phyloP scores from a whole-genome alignment of 2,113 vertebrate genomes.

The Spermophilus dauricus region DNA sequence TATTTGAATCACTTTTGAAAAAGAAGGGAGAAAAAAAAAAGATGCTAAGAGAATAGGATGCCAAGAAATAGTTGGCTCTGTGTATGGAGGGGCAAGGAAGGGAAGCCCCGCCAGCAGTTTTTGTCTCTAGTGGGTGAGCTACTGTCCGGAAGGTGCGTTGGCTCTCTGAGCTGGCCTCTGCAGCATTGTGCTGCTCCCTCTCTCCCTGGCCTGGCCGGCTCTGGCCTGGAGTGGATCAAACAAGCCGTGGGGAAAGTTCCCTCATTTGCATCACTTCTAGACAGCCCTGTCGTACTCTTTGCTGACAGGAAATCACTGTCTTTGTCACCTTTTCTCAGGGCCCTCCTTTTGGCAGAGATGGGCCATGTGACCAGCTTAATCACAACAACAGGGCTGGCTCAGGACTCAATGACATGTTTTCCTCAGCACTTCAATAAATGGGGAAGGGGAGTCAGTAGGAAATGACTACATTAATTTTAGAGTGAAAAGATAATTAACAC shows the following conservation, averaged over 20 bases:
- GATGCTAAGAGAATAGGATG: constrained; percentile 39
- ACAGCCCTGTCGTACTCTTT: constrained; percentile 92
- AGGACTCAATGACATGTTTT: constrained; percentile 91
- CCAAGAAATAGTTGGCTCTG: constrained; percentile 72
- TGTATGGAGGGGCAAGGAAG: constrained; percentile 51
- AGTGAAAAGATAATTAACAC: constrained; percentile 91
- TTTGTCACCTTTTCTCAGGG: constrained; percentile 94
- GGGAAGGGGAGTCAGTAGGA: constrained; percentile 89
- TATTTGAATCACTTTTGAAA: constrained; percentile 53
- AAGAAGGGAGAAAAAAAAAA: not conserved
- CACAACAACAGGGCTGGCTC: constrained; percentile 91
- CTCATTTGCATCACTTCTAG: constrained; percentile 94
- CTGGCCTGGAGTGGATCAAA: constrained; percentile 91
- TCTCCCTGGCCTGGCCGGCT: constrained; percentile 83
- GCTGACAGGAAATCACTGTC: constrained; percentile 94
- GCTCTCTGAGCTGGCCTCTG: constrained; percentile 81
- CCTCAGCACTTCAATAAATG: constrained; percentile 89
- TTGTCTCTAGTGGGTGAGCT: constrained; percentile 75
- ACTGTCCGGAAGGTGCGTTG: constrained; percentile 82
- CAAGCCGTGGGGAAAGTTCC: constrained; percentile 91
- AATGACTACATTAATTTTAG: constrained; percentile 91
- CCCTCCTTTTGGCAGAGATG: constrained; percentile 92
- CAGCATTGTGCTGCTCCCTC: constrained; percentile 80
- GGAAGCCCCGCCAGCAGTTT: constrained; percentile 66
- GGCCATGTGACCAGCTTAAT: constrained; percentile 93